Evolutionary conservation across 2,797 vertebrate species (phyloP), one percentile per base, ranked within the genome.

Genomic region (Takifugu rubripes): DNA sequence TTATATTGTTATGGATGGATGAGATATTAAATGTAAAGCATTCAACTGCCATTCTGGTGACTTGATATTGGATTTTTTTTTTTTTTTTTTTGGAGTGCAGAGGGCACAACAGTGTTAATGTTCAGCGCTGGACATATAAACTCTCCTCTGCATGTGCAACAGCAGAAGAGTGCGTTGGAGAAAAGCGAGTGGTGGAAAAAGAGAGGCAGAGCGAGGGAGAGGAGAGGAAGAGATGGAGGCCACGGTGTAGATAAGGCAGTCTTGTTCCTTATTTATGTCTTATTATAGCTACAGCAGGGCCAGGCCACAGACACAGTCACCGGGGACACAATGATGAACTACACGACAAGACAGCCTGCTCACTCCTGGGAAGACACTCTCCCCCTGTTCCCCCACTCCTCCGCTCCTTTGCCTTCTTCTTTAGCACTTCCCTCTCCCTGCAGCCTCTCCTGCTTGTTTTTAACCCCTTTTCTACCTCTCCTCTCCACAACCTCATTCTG

Each of bases 241-340:
- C 85, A 83, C 79, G 64, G 83, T 79, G 85, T 79, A 89, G 84
- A 89, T 87, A 86, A 87, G 83, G 83, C 79, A 84, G 82, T 80
- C 84, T 80, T 89, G 87, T 89, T 89, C 87, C 86, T 88, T 88
- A 90, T 91, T 89, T 91, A 90, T 93, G 84, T 91, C 91, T 88
- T 91, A 81, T 81, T 89, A 87, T 88, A 88, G 88, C 86, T 88
- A 88, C 86, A 89, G 84, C 84, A 68, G 81, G 91, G 89, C 88
- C 76, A 75, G 87, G 91, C 85, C 90, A 85, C 77, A 51, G 83
- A 88, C 77, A 84, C 70, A 78, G 83, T 89, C 92, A 80, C 82
- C 7, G 64, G 93, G 90, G 92, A 93, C 52, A 80, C 87, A 81
- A 90, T 87, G 85, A 90, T 89, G 87, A 87, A 91, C 87, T 81